Base-by-base conservation (phyloP, 2,888 invertebrate species). In the Alloscopus bannaensis region DNA sequence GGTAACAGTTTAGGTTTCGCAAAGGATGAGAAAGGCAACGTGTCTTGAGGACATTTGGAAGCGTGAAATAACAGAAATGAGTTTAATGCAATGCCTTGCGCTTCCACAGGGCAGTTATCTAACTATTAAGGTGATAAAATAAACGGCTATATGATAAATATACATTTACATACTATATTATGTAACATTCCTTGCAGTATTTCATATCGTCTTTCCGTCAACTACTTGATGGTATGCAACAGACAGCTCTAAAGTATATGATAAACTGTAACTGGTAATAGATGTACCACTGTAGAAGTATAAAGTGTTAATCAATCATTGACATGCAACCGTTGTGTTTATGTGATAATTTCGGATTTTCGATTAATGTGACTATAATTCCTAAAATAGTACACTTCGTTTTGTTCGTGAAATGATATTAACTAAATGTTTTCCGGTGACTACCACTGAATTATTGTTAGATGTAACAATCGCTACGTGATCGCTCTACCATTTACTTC, bases 1-100 rank as follows among this genome's bases (percentile, higher is more conserved):
- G 6, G 6, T 6, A 8, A 8, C 13, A 36, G 36, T 36, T 36
- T 36, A 6, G 6, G 36, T 36, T 36, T 36, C 36, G 36, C 13
- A 13, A 8, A 36, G 6, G 13, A 36, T 36, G 8, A 13, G 6
- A 13, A 8, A 36, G 6, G 13, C 6, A 62, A 71, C 42, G 72
- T 72, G 62, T 72, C 64, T 72, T 64, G 50, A n/a, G 62, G 36
- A 64, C 57, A n/a, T n/a, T 36, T 50, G 50, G 50, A 2, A 18
- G 4, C 18, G 11, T 18, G 50, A 50, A 20, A 11, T 16, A 24
- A 62, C 24, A 24, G 42, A 26, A 72, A 42, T 18, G 71, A 72
- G 62, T 72, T 72, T 72, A 62, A 62, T 52, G 26, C 36, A 72
- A 62, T 62, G 71, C 71, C 71, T 72, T 72, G 28, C 57, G 40